Base-by-base conservation (phyloP, 2,797 vertebrate species). In the Gobio occitaniae region DNA sequence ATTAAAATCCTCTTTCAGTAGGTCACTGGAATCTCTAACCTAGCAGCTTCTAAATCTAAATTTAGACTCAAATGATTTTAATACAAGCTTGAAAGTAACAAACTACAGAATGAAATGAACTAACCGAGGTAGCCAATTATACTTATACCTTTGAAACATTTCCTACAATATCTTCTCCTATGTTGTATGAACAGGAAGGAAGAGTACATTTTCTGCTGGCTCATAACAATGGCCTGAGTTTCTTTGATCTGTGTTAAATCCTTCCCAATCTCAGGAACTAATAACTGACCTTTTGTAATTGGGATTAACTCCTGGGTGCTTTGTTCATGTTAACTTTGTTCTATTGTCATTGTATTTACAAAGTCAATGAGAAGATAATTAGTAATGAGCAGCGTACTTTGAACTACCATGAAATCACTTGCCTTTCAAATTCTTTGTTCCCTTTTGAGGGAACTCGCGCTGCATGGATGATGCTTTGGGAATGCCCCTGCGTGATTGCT, bases 321-420 rank as follows among this genome's bases (percentile, higher is more conserved):
- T 87, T 87, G 84, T 86, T 84, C 77, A 75, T 74, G 59, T 88
- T 84, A 68, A 84, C 88, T 90, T 90, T 90, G 86, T 90, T 90
- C 83, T 82, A 80, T 88, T 90, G 85, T 89, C 66, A 79, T 82
- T 86, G 86, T 87, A 83, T 88, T 84, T 74, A 48, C 80, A 80
- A 89, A 87, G 87, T 84, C 84, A 85, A 79, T 87, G 83, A 76
- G 83, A 88, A 86, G 87, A 84, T 90, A 88, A 89, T 91, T 90
- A 89, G 87, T 54, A 79, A 78, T 82, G 44, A 83, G 81, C 87
- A 56, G 75, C 79, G 86, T 87, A 85, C 69, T 87, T 82, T 84
- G 44, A 41, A 83, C 29, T 66, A 21, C 38, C 29, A 70, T 50
- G 38, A 84, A 84, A 77, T 61, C 10, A 61, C 50, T 56, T 59